Percentiles rank a stretch among this genome's conserved stretches.
Conservation (phyloP, 2,113 vertebrate genomes). For the Himantopus leucocephalus region DNA sequence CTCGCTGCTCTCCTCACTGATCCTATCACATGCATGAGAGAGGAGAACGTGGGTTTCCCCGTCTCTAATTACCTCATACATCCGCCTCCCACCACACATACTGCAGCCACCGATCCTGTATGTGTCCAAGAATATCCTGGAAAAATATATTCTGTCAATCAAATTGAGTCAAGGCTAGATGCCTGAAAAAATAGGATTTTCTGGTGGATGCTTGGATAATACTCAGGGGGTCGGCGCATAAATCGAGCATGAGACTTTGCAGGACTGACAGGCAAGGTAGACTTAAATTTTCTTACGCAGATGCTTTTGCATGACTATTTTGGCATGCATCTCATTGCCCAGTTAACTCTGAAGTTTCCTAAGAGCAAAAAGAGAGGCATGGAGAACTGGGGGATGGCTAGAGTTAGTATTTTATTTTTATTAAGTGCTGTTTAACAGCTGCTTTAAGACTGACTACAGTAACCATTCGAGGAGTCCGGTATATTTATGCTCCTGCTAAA, state of each 20-base stretch:
- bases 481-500: not conserved
- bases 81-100: not conserved
- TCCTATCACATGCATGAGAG: not conserved
- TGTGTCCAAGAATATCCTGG: not conserved
- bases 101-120: not conserved
- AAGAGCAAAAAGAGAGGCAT: not conserved
- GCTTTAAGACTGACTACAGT: not conserved
- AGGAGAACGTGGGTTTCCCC: not conserved
- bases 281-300: not conserved
- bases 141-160: not conserved
- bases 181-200: not conserved
- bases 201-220: not conserved
- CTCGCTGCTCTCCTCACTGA: not conserved
- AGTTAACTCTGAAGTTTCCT: not conserved
- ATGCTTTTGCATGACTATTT: not conserved
- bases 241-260: not conserved
- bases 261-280: not conserved
- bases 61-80: not conserved
- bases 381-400: not conserved
- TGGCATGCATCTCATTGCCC: not conserved
- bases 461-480: accelerated
- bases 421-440: not conserved
- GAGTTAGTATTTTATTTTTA: not conserved
- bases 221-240: not conserved
- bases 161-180: not conserved